A percentile compares a stretch with the other conserved stretches of the same genome.
Conservation (phyloP, 2,113 vertebrate species). For the Heterochromis multidens region DNA sequence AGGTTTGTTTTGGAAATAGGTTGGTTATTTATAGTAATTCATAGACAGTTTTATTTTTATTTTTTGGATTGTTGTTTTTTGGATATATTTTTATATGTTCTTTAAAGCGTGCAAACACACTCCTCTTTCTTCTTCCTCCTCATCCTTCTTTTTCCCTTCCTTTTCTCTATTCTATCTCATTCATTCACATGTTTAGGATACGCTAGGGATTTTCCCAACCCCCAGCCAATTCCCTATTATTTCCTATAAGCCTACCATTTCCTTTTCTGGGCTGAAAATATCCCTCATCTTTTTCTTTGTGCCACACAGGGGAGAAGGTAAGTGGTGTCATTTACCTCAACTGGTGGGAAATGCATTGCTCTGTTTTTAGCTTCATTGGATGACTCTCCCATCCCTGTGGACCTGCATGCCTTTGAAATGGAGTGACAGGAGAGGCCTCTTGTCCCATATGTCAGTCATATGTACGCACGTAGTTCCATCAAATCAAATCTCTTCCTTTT, state of each 20-base stretch:
- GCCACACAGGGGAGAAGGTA: conserved; percentile 18
- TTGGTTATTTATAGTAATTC: neutral
- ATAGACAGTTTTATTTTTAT: neutral
- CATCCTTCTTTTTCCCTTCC: neutral
- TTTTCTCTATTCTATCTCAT: neutral
- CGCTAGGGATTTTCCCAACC: neutral
- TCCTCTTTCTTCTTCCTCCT: neutral
- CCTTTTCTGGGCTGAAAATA: conserved; percentile 27
- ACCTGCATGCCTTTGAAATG: neutral
- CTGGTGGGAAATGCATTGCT: conserved; percentile 42
- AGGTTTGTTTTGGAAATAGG: no score
- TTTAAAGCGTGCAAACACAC: neutral
- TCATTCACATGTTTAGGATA: neutral
- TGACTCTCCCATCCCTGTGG: conserved; percentile 16
- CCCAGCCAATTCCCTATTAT: neutral
- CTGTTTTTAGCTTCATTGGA: conserved; percentile 43
- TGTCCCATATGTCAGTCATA: conserved; percentile 11
- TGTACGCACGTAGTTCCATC: conserved; percentile 5
- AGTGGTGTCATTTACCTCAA: conserved; percentile 25
- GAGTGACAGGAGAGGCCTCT: neutral
- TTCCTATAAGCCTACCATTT: conserved; percentile 6
- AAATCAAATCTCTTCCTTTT: conserved; percentile 40
- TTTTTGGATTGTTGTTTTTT: neutral
- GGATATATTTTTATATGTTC: neutral
- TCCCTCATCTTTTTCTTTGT: neutral